Evolutionary conservation across 92 coral and sea anemone species (phyloP), one percentile per base, ranked within the genome.

Genomic region (Anthopleura xanthogrammica): DNA sequence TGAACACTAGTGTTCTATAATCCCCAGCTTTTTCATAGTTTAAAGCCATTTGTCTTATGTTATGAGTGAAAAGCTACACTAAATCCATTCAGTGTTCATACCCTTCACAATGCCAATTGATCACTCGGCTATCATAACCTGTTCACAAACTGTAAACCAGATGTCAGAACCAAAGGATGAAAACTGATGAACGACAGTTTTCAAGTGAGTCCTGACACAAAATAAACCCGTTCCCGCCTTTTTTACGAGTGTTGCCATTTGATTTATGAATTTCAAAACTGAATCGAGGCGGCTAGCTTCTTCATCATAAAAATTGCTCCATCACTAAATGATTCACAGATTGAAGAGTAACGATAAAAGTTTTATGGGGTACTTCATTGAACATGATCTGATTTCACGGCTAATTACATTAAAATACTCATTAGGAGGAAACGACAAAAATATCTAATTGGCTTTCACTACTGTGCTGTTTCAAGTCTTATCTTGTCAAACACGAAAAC

Each of bases 341-440:
- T 68, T 29, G 42, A 36, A 76, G 36, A 29, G 12, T 55, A 36
- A 56, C 20, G 65, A 56, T 41, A 11, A 41, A 64, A 60, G 41
- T 80, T 54, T 11, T 68, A 48, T 77, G 58, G 36, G 1, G 46
- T 19, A 80, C 77, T 64, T 55, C 57, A 80, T 80, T 66, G 84
- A 48, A 80, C 50, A 68, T 22, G 84, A 68, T 81, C 56, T 65
- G 84, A 81, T 81, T 81, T 81, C 20, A 68, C 71, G 50, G 58
- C 78, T 70, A 81, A 81, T 81, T 81, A 50, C 78, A 68, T 81
- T 81, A 81, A 81, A 70, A 57, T 43, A 70, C 76, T 81, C 84
- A 81, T 81, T 81, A 81, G n/a, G 40, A 81, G 39, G 36, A 62
- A 60, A 41, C 72, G 22, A 79, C 29, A 41, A 55, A 19, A 66